Evolutionary conservation across 2,888 invertebrate species (phyloP).

Genomic region (Tenodera sinensis): DNA sequence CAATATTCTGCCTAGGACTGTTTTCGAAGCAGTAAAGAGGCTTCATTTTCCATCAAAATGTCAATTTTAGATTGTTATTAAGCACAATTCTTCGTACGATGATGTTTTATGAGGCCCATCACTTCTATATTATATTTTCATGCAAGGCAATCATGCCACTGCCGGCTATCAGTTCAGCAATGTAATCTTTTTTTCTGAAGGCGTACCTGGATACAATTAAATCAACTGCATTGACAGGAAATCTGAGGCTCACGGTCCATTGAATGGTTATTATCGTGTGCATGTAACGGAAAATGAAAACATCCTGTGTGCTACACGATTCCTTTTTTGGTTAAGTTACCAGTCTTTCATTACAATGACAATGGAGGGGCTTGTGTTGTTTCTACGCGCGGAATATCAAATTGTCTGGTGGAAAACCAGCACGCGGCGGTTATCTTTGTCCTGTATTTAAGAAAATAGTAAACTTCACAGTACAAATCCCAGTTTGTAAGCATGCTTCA

Average conservation of each 20-base stretch:
- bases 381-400: not conserved
- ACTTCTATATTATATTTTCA: too few relatives aligned
- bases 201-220: not conserved
- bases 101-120: too few relatives aligned
- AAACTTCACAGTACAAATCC: too few relatives aligned
- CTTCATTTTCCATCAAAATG: not conserved
- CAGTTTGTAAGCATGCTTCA: too few relatives aligned
- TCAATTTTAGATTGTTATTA: not conserved
- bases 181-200: not conserved
- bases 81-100: not conserved
- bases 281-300: not conserved
- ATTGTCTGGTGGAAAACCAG: not conserved
- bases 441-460: not conserved
- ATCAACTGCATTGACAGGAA: not conserved
- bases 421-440: not conserved
- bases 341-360: not conserved
- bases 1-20: too few relatives aligned
- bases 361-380: not conserved
- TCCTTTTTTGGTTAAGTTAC: not conserved
- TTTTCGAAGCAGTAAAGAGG: too few relatives aligned
- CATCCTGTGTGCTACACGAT: not conserved
- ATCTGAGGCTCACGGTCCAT: not conserved
- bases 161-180: too few relatives aligned
- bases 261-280: not conserved
- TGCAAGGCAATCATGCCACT: not conserved